A percentile compares a stretch with the other conserved stretches of the same genome.
These are phyloP conservation scores for Thymelicus lineola DNA, from an alignment of 2,888 invertebrate genomes.

Conservation along the genomic window DNA sequence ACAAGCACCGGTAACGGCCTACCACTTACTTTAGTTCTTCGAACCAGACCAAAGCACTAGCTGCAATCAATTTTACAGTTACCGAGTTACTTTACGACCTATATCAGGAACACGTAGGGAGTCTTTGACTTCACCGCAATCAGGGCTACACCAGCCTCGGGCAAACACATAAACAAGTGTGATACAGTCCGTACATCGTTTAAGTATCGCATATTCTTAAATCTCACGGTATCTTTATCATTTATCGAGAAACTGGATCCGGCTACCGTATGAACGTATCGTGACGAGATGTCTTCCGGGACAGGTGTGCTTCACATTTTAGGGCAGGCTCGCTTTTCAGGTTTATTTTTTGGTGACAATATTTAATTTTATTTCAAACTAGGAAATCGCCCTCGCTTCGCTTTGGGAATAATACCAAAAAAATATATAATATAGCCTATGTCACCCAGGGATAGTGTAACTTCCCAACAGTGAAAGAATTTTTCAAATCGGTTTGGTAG, in stretches of 20 bases:
- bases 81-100: neutral
- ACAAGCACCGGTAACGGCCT: no score
- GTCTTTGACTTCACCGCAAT: slow-evolving; percentile 30
- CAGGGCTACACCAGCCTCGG: slow-evolving; percentile 21
- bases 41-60: neutral
- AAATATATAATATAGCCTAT: no score
- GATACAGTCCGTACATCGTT: slow-evolving; percentile 44
- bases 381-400: no score
- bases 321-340: neutral
- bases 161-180: slow-evolving; percentile 22
- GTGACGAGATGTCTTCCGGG: slow-evolving; percentile 35
- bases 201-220: slow-evolving; percentile 60
- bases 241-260: slow-evolving; percentile 66
- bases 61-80: slow-evolving; percentile 11
- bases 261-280: slow-evolving; percentile 49
- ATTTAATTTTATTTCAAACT: no score
- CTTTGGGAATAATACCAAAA: no score
- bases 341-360: neutral
- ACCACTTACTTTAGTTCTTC: no score
- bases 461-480: no score
- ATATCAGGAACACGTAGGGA: neutral
- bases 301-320: slow-evolving; percentile 24
- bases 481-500: no score
- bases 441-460: no score
- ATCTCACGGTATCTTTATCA: slow-evolving; percentile 59